These are phyloP conservation scores for Salvator merianae DNA, from an alignment of 2,113 vertebrate species.

Conservation along the genomic window DNA sequence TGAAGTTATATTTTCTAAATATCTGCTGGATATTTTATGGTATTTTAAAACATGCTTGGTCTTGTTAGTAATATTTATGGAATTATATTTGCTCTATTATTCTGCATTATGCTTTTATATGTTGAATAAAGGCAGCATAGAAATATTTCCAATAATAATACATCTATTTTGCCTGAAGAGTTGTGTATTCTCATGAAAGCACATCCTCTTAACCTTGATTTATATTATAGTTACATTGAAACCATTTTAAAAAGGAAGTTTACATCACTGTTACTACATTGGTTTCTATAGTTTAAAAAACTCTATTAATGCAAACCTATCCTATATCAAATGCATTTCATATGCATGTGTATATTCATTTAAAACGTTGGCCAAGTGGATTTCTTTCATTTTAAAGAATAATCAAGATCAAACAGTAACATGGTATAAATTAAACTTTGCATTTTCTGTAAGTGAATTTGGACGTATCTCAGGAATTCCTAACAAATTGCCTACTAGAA, in stretches of 20 bases:
- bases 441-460: not conserved
- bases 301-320: not conserved
- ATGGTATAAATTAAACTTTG: not conserved
- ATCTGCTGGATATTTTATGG: not conserved
- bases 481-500: not conserved
- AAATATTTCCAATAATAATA: not conserved
- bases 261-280: not conserved
- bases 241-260: not conserved
- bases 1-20: not conserved
- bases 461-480: constrained; percentile 6
- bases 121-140: not conserved
- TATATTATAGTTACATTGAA: not conserved
- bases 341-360: not conserved
- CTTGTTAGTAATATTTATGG: not conserved
- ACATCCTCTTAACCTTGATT: not conserved
- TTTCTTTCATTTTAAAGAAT: not conserved
- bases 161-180: not conserved
- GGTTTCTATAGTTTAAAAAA: not conserved
- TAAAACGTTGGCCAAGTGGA: not conserved
- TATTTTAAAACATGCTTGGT: not conserved
- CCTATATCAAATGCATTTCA: not conserved
- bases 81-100: not conserved
- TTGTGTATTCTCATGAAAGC: no score
- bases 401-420: not conserved
- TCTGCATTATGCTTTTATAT: not conserved